Conservation (phyloP, 2,888 invertebrate species). For the Beris chalybata region DNA sequence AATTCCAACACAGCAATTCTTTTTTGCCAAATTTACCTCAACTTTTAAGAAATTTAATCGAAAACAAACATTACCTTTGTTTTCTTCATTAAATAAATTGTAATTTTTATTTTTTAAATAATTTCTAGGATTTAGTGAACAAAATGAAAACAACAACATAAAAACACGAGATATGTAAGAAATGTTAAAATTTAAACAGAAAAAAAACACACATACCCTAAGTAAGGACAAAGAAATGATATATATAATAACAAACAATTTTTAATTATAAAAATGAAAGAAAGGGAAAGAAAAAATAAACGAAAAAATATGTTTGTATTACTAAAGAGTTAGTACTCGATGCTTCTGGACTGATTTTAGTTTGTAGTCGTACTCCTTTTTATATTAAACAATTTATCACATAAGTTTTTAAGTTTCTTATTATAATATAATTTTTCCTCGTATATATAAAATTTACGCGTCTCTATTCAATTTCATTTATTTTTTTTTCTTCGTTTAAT, state of each 20-base stretch:
- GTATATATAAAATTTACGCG: too few species aligned
- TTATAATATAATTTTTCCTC: neutral
- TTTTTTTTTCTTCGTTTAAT: too few species aligned
- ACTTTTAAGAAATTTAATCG: constrained; percentile 37
- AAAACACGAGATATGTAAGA: constrained; percentile 14
- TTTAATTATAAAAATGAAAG: constrained; percentile 37
- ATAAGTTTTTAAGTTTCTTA: neutral
- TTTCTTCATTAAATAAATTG: constrained; percentile 17
- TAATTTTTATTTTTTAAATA: constrained; percentile 13
- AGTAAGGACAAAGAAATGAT: constrained; percentile 33
- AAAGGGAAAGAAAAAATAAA: constrained; percentile 18
- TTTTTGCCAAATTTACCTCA: constrained; percentile 57
- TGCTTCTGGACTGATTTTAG: constrained; percentile 39
- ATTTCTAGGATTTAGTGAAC: neutral
- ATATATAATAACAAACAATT: constrained; percentile 36
- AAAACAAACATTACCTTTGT: constrained; percentile 6
- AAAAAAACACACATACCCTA: constrained; percentile 38
- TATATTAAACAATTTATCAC: neutral
- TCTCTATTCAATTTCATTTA: too few species aligned
- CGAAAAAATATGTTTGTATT: constrained; percentile 24
- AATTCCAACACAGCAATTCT: constrained; percentile 12
- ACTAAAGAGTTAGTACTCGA: constrained; percentile 29
- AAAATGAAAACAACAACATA: neutral
- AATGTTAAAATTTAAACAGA: constrained; percentile 33
- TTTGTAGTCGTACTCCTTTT: constrained; percentile 25